Evolutionary conservation across 92 coral and sea anemone genomes (phyloP), one percentile per base, ranked within the genome.

Genomic region (Epizoanthus fatuus): DNA sequence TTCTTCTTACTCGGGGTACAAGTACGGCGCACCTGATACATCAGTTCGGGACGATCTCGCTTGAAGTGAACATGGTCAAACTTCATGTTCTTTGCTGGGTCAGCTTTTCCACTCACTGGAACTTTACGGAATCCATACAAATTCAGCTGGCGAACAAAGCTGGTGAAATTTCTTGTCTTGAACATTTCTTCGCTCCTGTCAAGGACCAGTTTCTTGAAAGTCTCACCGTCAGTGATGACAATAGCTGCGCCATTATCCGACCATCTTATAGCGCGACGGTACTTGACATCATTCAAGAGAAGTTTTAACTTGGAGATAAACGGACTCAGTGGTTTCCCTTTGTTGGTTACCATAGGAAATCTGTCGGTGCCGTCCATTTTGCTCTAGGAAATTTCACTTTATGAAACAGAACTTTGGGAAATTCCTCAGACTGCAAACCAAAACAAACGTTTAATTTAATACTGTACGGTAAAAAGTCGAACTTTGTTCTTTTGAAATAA

Each of bases 181-280:
- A 97, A 97, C 98, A 96, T 96, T 84, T 92, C 99, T 73, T 90
- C 99, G 86, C 98, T 97, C 84, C 93, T 92, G 92, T 97, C 99
- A 71, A 97, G 94, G 63, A 97, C 98, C 38, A 95, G 81, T 77
- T 95, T 92, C 90, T 95, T 97, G 94, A 97, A 97, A 44, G 96
- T 93, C 87, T 97, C 99, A 68, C 98, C 99, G 89, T 97, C 98
- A 70, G 96, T 81, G 80, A 97, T 97, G 86, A 97, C 98, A 91
- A 97, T 88, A 38, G 99, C 98, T 57, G 85, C 88, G 44, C 99
- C 99, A 84, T 90, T 93, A 40, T 92, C 98, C 6, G 98, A 97
- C 99, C 99, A 97, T 79, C 92, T 92, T 66, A 97, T 97, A 40
- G 99, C 99, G 47, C 94, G 95, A 68, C 92, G 95, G 89, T 93